These are phyloP conservation scores for Ommatoiulus sabulosus DNA, from an alignment of 2,888 invertebrate genomes.

Conservation along the genomic window DNA sequence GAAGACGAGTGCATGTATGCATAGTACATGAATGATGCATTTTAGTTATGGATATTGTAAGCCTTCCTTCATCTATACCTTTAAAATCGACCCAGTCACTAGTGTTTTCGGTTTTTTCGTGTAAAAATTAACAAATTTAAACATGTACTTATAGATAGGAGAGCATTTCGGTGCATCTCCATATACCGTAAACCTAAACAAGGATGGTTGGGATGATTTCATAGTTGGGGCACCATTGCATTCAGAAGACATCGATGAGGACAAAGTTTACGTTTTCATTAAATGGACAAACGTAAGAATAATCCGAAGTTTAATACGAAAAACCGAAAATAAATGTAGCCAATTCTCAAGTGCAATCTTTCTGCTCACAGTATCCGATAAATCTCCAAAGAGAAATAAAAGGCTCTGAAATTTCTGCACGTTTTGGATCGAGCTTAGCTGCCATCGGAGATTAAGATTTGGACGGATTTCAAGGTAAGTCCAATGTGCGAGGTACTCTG, in stretches of 20 bases:
- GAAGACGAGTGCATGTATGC: too few species aligned
- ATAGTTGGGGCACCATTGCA: conserved; percentile 75
- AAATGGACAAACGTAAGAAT: conserved; percentile 62
- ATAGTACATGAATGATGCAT: too few species aligned
- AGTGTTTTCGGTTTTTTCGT: too few species aligned
- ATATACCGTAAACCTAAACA: conserved; percentile 74
- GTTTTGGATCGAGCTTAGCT: conserved; percentile 76
- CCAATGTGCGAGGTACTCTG: too few species aligned
- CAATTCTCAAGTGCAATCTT: background rate
- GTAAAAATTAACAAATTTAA: background rate
- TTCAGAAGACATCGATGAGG: conserved; percentile 70
- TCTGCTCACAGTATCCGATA: background rate
- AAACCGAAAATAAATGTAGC: background rate
- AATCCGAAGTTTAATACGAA: background rate
- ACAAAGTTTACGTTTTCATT: conserved; percentile 73
- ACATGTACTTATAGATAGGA: background rate
- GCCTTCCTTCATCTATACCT: too few species aligned
- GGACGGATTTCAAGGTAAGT: conserved; percentile 75
- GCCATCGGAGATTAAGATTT: conserved; percentile 76
- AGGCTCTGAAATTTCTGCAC: conserved; percentile 64
- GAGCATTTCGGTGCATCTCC: conserved; percentile 77
- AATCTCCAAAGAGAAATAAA: background rate
- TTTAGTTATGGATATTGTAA: too few species aligned
- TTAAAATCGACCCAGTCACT: too few species aligned
- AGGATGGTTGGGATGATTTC: conserved; percentile 75